These are phyloP conservation scores for Podilymbus podiceps DNA, from an alignment of 2,113 vertebrate genomes.

Conservation along the genomic window DNA sequence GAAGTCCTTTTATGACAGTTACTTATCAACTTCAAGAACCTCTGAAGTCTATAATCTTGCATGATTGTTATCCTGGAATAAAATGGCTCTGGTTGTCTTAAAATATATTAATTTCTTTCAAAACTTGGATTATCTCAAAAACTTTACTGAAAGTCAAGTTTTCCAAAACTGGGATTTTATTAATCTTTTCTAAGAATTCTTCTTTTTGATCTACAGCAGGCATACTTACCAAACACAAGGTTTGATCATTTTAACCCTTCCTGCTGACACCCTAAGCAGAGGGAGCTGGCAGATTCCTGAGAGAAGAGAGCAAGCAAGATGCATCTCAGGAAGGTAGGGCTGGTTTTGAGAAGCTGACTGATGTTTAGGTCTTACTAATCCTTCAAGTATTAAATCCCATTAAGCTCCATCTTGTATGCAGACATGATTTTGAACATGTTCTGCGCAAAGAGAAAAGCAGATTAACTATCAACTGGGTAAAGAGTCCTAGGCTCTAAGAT, in stretches of 20 bases:
- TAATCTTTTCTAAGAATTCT: background rate
- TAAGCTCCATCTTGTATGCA: background rate
- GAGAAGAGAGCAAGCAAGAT: background rate
- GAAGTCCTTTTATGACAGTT: background rate
- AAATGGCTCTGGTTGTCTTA: background rate
- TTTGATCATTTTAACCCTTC: background rate
- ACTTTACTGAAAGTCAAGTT: background rate
- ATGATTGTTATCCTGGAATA: background rate
- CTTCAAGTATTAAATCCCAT: background rate
- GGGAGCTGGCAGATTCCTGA: background rate
- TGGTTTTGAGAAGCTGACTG: background rate
- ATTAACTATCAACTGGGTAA: background rate
- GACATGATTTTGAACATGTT: background rate
- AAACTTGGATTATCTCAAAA: conserved; percentile 2
- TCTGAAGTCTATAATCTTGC: background rate
- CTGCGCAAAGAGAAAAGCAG: conserved; percentile 1
- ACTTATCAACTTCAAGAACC: conserved; percentile 8
- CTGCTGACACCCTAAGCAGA: background rate
- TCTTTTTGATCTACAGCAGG: conserved; percentile 1
- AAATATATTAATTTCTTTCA: background rate
- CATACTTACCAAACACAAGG: background rate
- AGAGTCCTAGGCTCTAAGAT: background rate
- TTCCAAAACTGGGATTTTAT: background rate
- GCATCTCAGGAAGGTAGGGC: background rate
- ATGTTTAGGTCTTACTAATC: background rate